Evolutionary conservation across 2,797 vertebrate genomes (phyloP), one percentile per base, ranked within the genome.

Genomic region (Pygocentrus nattereri): DNA sequence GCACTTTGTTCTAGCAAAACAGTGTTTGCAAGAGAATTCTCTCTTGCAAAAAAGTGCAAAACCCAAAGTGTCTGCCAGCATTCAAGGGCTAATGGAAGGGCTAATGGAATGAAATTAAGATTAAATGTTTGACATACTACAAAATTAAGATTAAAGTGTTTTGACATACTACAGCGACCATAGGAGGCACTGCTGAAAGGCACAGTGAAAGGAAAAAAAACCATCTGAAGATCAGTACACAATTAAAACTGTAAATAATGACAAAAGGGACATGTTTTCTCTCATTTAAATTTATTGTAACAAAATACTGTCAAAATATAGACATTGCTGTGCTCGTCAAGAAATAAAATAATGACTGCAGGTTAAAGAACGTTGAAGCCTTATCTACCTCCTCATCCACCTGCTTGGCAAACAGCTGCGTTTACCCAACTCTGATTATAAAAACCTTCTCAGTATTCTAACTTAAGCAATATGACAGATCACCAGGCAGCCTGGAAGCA

Each of bases 211-310:
- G 11, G 54, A 27, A 59, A 58, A 56, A 21, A 4, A 34, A n/a
- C n/a, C n/a, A 61, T 25, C 19, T 41, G 38, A 41, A 4, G 38
- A 6, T 41, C 8, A 41, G 38, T 25, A 58, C 1, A 18, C 18
- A 74, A 56, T 23, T 4, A 54, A 84, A 10, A 54, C 10, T 12
- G 31, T 56, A 44, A 72, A 41, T 41, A 23, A 58, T 49, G 31
- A 73, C 38, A 47, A 50, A 11, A 71, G 18, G 16, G n/a, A 41
- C 19, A 5, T 56, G 23, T 44, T 41, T 69, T 79, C 58, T 8
- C 2, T 34, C 18, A 58, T 54, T 74, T 15, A n/a, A 18, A 78
- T 86, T 86, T 87, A 87, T 85, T 87, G 52, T 13, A 74, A 67
- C 41, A 76, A 81, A 72, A 72, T 18, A 50, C 18, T 2, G 30